phyloP scores from a whole-genome alignment of 2,888 invertebrate species.

The Drosophila anomalipes region DNA sequence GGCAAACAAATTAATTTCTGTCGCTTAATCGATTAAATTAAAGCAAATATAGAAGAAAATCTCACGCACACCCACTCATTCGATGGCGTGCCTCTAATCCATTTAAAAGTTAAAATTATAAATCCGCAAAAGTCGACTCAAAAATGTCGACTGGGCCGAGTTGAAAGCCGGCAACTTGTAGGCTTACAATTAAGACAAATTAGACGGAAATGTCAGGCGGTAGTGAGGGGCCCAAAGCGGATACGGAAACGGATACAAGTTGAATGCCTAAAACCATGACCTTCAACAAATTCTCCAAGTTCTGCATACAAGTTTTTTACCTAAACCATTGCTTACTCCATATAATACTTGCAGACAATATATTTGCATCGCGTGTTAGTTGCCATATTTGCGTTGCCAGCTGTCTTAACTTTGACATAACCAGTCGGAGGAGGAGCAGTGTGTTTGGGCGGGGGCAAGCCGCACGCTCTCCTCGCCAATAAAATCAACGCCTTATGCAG shows the following conservation, averaged over 20 bases:
- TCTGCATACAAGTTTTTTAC: slow-evolving; percentile 14
- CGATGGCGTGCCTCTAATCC: slow-evolving; percentile 65
- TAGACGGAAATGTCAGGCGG: slow-evolving; percentile 70
- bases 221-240: slow-evolving; percentile 15
- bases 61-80: neutral
- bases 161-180: slow-evolving; percentile 16
- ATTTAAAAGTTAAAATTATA: slow-evolving; percentile 51
- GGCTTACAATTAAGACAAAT: slow-evolving; percentile 71
- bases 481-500: slow-evolving; percentile 64
- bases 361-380: slow-evolving; percentile 74
- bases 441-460: neutral
- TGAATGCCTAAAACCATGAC: slow-evolving; percentile 55
- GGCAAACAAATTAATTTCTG: slow-evolving; percentile 35
- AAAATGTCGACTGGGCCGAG: slow-evolving; percentile 58
- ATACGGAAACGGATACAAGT: slow-evolving; percentile 50
- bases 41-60: neutral
- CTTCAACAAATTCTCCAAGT: slow-evolving; percentile 42
- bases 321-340: neutral
- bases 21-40: slow-evolving; percentile 38
- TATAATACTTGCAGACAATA: slow-evolving; percentile 1
- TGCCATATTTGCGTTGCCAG: slow-evolving; percentile 79
- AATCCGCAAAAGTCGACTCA: slow-evolving; percentile 46
- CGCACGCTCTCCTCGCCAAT: slow-evolving; percentile 17
- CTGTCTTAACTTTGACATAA: slow-evolving; percentile 82
- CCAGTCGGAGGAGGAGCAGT: slow-evolving; percentile 37